Conservation (phyloP, 23 tunicate genomes). For the Halocynthia aurantium region DNA sequence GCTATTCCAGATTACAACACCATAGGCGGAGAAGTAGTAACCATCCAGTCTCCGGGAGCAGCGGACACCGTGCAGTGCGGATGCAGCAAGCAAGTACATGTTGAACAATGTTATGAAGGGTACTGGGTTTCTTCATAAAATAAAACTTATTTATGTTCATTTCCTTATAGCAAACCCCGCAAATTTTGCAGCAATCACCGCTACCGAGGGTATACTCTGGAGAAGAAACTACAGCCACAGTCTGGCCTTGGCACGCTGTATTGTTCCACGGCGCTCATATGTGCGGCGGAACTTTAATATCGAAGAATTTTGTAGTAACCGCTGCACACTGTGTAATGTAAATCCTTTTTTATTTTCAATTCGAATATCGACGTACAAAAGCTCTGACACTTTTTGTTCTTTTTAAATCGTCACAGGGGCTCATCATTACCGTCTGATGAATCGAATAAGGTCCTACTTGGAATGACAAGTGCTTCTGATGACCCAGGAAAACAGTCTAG, state of each 20-base stretch:
- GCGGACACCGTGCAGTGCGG: no score
- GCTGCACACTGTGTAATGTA: conserved; percentile 89
- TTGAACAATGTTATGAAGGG: no score
- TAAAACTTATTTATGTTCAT: no score
- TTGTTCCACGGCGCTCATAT: conserved; percentile 23
- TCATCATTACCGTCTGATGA: neutral
- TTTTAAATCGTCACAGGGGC: neutral
- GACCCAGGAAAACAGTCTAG: neutral
- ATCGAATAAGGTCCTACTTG: conserved; percentile 20
- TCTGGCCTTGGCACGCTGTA: conserved; percentile 88
- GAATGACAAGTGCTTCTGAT: conserved; percentile 14
- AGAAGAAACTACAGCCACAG: conserved; percentile 7
- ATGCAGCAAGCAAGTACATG: no score
- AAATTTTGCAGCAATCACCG: neutral
- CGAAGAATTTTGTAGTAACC: conserved; percentile 44
- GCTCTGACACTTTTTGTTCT: no score
- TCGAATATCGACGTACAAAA: neutral
- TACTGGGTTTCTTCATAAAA: no score
- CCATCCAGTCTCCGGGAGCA: no score
- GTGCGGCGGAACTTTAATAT: conserved; percentile 80
- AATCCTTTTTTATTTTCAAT: conserved; percentile 5
- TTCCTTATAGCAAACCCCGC: no score
- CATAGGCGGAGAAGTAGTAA: no score
- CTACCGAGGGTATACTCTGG: conserved; percentile 45
- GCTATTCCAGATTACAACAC: no score